Conservation (phyloP, 2,113 vertebrate species). For the Lanius collurio region DNA sequence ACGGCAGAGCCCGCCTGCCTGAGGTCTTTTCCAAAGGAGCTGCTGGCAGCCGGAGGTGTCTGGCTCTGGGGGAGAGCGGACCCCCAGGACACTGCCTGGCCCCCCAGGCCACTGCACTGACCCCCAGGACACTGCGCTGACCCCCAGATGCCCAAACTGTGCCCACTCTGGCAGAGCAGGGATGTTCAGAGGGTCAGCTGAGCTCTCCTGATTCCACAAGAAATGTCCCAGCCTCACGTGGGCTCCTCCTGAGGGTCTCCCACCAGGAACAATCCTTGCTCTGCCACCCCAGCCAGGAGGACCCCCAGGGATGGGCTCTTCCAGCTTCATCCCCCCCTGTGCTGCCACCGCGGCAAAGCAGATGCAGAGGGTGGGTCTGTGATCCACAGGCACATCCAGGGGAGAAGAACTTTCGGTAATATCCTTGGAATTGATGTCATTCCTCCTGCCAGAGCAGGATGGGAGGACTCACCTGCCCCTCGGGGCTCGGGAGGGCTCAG, state of each 20-base stretch:
- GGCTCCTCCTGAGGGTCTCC: not conserved
- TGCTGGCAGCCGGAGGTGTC: not conserved
- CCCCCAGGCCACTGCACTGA: too few species aligned
- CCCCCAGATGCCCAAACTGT: accelerated
- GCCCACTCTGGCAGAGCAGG: not conserved
- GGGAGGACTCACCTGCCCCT: not conserved
- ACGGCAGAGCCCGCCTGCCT: not conserved
- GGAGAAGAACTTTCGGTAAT: accelerated
- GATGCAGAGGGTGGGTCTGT: not conserved
- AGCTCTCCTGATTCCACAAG: not conserved
- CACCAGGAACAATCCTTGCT: not conserved
- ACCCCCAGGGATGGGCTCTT: not conserved
- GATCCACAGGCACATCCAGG: not conserved
- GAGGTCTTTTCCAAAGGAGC: not conserved
- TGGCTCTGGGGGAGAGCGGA: not conserved
- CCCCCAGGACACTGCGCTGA: too few species aligned
- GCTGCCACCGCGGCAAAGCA: not conserved
- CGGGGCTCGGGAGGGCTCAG: not conserved
- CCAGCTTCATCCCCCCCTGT: not conserved
- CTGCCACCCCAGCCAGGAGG: accelerated
- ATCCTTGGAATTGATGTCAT: not conserved
- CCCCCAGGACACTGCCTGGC: too few species aligned
- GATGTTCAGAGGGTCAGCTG: not conserved
- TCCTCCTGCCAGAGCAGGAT: not conserved
- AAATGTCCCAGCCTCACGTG: accelerated